A percentile compares a stretch with the other conserved stretches of the same genome.
phyloP scores from a whole-genome alignment of 1,140 invertebrate species.

The Diorhabda carinulata region DNA sequence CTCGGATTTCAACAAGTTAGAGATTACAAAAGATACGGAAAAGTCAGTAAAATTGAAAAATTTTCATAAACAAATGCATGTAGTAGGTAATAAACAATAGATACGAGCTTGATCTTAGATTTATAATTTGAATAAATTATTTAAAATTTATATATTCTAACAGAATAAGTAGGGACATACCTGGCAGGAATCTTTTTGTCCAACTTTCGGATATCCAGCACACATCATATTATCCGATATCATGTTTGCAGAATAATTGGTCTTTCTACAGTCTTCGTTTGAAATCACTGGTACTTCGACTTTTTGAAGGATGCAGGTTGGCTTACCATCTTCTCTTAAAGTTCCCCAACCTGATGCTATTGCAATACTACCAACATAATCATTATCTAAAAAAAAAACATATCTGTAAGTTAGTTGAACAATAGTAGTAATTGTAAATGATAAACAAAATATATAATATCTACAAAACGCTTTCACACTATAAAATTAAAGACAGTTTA shows the following conservation, averaged over 20 bases:
- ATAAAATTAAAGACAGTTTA: too few species aligned
- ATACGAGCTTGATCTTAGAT: too few species aligned
- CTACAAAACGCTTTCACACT: too few species aligned
- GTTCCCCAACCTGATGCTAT: conserved; percentile 84
- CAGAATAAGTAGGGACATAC: conserved; percentile 46
- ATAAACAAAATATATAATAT: too few species aligned
- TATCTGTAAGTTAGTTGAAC: neutral
- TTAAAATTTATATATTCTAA: too few species aligned
- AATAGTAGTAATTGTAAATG: too few species aligned
- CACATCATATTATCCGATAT: conserved; percentile 85
- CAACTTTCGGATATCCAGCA: conserved; percentile 70
- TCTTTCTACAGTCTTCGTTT: conserved; percentile 70
- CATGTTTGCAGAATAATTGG: conserved; percentile 72
- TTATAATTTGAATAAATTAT: too few species aligned
- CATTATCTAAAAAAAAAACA: conserved; percentile 52
- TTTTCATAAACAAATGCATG: too few species aligned
- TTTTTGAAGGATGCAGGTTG: conserved; percentile 74
- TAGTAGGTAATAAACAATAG: too few species aligned
- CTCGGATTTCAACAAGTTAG: too few species aligned
- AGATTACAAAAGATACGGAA: too few species aligned
- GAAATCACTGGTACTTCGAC: conserved; percentile 79
- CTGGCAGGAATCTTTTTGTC: conserved; percentile 81
- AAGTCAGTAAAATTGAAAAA: too few species aligned
- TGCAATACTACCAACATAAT: conserved; percentile 65
- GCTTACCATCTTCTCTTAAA: conserved; percentile 72